Percentiles rank a stretch among this genome's conserved stretches.
Evolutionary conservation across 2,113 vertebrate species (phyloP).

Genomic region (human (Homo sapiens)): DNA sequence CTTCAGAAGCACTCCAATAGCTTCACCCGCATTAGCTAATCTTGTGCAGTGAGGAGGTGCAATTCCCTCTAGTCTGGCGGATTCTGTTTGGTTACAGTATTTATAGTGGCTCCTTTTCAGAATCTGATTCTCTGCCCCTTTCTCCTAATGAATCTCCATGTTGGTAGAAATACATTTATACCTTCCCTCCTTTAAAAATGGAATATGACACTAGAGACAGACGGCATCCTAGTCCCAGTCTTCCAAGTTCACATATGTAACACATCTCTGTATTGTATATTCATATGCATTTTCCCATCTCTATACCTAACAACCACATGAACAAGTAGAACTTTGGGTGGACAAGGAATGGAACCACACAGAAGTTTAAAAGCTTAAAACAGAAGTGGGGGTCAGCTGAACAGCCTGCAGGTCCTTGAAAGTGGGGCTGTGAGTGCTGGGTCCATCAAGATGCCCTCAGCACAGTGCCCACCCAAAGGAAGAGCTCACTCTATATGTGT

Average conservation of each 20-base stretch:
- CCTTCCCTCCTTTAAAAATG: background rate
- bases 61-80: background rate
- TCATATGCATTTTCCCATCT: background rate
- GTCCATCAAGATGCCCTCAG: background rate
- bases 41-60: background rate
- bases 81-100: background rate
- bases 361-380: background rate
- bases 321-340: background rate
- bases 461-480: fast-evolving
- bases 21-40: background rate
- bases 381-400: background rate
- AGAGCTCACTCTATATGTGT: fast-evolving
- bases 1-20: background rate
- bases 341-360: background rate
- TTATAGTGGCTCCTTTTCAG: background rate
- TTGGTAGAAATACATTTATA: background rate
- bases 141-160: background rate
- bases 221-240: background rate
- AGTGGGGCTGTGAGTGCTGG: background rate
- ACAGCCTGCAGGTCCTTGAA: background rate
- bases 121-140: background rate
- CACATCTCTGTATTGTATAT: background rate
- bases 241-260: background rate
- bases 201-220: background rate
- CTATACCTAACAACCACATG: background rate